These are phyloP conservation scores for Drosophila rufa DNA, from an alignment of 1,140 invertebrate genomes.

Conservation along the genomic window DNA sequence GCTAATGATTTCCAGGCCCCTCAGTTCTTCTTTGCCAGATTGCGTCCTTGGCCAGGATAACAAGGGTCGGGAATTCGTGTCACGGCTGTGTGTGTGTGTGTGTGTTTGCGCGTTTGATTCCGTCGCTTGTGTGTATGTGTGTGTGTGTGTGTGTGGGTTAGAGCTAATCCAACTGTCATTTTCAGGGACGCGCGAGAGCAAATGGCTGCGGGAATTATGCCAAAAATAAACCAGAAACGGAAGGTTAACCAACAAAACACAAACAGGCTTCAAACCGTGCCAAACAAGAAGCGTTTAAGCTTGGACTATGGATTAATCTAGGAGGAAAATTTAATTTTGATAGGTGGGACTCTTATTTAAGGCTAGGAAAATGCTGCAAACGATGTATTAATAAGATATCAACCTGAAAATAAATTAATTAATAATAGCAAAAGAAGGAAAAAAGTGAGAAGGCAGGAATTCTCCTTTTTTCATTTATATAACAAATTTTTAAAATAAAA, in stretches of 20 bases:
- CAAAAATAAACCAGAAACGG: constrained; percentile 57
- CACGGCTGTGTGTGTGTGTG: constrained; percentile 49
- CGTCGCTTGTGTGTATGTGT: neutral
- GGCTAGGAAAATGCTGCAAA: neutral
- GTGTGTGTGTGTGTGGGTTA: constrained; percentile 19
- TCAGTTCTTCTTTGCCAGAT: neutral
- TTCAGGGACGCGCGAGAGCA: constrained; percentile 53
- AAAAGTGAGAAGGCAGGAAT: too few species aligned
- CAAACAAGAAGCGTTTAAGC: constrained; percentile 10
- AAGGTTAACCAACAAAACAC: constrained; percentile 34
- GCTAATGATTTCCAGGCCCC: constrained; percentile 56
- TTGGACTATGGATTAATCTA: constrained; percentile 2
- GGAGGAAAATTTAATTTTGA: constrained; percentile 4
- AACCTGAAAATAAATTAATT: neutral
- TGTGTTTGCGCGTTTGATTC: constrained; percentile 7
- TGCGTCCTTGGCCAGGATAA: constrained; percentile 23
- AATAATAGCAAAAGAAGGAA: neutral
- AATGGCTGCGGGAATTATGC: constrained; percentile 68
- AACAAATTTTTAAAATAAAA: neutral
- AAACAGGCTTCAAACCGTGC: constrained; percentile 8
- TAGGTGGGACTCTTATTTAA: neutral
- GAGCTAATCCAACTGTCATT: constrained; percentile 72
- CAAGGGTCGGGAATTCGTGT: constrained; percentile 65
- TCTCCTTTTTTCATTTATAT: neutral
- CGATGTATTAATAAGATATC: neutral